Conservation (phyloP, 2,797 vertebrate species). For the Gephyroberyx darwinii region DNA sequence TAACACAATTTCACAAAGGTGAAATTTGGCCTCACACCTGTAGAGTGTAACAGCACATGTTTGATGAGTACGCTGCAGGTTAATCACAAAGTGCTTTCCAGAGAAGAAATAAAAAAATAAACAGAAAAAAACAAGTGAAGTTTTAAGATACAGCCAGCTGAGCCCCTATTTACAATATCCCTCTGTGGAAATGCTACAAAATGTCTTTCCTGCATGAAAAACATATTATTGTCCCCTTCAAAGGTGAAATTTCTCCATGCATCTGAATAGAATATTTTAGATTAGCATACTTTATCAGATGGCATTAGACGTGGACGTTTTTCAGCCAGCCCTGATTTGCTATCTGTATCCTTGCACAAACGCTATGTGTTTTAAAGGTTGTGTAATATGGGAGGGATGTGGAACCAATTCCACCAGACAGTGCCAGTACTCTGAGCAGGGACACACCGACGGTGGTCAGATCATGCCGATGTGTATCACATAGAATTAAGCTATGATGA, state of each 20-base stretch:
- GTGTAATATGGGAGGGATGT: slow-evolving; percentile 51
- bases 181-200: too few species aligned
- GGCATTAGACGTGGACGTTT: slow-evolving; percentile 19
- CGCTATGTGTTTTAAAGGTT: slow-evolving; percentile 43
- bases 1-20: slow-evolving; percentile 25
- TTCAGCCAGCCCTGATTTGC: slow-evolving; percentile 30
- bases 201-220: too few species aligned
- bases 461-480: slow-evolving; percentile 60
- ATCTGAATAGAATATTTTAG: not conserved
- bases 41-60: not conserved
- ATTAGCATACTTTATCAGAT: not conserved
- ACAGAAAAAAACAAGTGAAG: too few species aligned
- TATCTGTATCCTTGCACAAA: slow-evolving; percentile 48
- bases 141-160: too few species aligned
- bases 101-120: too few species aligned
- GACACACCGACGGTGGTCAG: slow-evolving; percentile 61
- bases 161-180: too few species aligned
- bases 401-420: slow-evolving; percentile 60
- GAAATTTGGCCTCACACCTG: slow-evolving; percentile 22
- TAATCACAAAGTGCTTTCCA: too few species aligned
- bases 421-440: slow-evolving; percentile 51
- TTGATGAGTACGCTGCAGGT: slow-evolving; percentile 4
- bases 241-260: not conserved
- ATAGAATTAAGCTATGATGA: slow-evolving; percentile 71
- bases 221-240: too few species aligned